Evolutionary conservation across 2,797 vertebrate genomes (phyloP).

Genomic region (Podarcis lilfordi): DNA sequence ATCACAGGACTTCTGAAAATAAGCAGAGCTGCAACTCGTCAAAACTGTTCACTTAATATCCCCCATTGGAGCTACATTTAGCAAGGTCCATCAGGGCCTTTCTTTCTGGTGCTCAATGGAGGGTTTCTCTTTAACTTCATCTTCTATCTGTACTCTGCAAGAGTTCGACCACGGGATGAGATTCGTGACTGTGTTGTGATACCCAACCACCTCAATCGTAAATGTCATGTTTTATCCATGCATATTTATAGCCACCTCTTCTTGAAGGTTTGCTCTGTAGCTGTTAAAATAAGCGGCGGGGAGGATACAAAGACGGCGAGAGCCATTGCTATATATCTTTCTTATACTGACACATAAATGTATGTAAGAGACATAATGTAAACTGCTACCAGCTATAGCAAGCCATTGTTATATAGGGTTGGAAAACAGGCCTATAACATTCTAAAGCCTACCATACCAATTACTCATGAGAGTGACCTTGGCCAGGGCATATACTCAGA

Average conservation of each 20-base stretch:
- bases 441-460: constrained; percentile 34
- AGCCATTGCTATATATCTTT: constrained; percentile 5
- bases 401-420: not conserved
- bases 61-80: no score
- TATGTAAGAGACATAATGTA: constrained; percentile 6
- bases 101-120: no score
- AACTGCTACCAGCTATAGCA: not conserved
- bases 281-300: not conserved
- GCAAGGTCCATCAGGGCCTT: no score
- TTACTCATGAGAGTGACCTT: constrained; percentile 55
- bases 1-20: no score
- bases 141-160: not conserved
- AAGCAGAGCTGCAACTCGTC: no score
- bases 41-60: no score
- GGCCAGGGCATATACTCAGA: constrained; percentile 14
- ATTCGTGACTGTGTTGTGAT: not conserved
- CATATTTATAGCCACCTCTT: not conserved
- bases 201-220: not conserved
- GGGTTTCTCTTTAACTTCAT: not conserved
- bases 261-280: not conserved
- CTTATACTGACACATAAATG: not conserved
- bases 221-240: not conserved
- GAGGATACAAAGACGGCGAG: not conserved
- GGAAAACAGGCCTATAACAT: constrained; percentile 11
- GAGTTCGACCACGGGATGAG: not conserved